These are phyloP conservation scores for Dendrolimus houi DNA, from an alignment of 2,888 invertebrate genomes.

Conservation along the genomic window DNA sequence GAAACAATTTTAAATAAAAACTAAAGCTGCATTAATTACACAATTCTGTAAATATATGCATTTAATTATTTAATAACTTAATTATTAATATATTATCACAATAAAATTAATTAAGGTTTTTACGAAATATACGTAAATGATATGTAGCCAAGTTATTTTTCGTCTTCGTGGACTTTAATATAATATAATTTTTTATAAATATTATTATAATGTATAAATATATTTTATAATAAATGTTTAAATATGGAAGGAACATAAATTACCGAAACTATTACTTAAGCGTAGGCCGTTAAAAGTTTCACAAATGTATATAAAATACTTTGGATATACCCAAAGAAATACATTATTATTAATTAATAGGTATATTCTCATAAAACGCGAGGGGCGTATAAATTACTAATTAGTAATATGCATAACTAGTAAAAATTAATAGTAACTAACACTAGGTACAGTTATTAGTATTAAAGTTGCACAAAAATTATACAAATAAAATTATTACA, in stretches of 20 bases:
- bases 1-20: too few relatives aligned
- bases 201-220: constrained; percentile 19
- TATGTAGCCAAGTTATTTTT: constrained; percentile 43
- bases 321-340: not conserved
- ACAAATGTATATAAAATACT: not conserved
- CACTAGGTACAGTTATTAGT: too few relatives aligned
- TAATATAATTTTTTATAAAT: constrained; percentile 4
- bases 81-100: constrained; percentile 21
- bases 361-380: not conserved
- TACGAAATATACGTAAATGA: constrained; percentile 51
- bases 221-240: constrained; percentile 23
- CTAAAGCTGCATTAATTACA: too few relatives aligned
- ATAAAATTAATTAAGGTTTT: constrained; percentile 35
- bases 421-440: too few relatives aligned
- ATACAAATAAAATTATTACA: too few relatives aligned
- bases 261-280: not conserved
- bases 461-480: too few relatives aligned
- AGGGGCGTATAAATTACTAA: too few relatives aligned
- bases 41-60: too few relatives aligned
- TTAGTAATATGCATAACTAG: too few relatives aligned
- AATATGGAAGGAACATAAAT: constrained; percentile 30
- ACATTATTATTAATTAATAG: not conserved
- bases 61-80: too few relatives aligned
- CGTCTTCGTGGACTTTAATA: not conserved
- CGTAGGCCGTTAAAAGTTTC: constrained; percentile 12